Percentiles rank a stretch among this genome's conserved stretches.
Evolutionary conservation across 2,113 vertebrate species (phyloP).

Genomic region (Cercocebus atys): DNA sequence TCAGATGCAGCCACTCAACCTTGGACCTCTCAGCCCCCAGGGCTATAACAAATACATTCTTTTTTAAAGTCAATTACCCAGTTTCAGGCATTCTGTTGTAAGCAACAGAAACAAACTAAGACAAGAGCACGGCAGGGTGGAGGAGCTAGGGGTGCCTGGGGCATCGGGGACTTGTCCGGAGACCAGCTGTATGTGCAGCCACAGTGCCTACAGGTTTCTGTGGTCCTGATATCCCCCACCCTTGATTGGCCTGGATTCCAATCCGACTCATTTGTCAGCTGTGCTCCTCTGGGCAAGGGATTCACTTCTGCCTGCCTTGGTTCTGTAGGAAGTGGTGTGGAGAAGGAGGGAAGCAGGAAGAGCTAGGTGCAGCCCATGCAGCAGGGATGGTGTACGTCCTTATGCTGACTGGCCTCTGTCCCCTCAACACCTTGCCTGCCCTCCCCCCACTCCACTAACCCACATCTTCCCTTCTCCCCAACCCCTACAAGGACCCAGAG

Average conservation of each 20-base stretch:
- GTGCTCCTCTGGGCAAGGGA: not conserved
- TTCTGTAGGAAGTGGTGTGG: not conserved
- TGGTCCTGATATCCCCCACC: not conserved
- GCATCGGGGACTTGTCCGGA: not conserved
- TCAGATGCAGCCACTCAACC: not conserved
- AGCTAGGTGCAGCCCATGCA: not conserved
- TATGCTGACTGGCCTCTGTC: not conserved
- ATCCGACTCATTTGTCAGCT: not conserved
- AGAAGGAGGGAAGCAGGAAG: not conserved
- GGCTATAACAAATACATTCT: not conserved
- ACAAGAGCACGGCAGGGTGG: not conserved
- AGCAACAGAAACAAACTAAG: not conserved
- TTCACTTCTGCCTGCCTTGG: not conserved
- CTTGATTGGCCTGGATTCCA: not conserved
- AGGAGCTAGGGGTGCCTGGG: not conserved
- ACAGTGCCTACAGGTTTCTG: not conserved
- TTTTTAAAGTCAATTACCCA: not conserved
- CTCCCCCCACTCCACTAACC: too few species aligned
- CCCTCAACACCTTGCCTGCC: not conserved
- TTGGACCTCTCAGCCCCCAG: not conserved
- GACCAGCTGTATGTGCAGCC: not conserved
- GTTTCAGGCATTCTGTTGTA: not conserved
- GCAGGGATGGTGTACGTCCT: not conserved
- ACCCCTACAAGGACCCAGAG: not conserved
- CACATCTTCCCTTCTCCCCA: not conserved